These are phyloP conservation scores for Argyra leucocephala DNA, from an alignment of 2,888 invertebrate species.

Conservation along the genomic window DNA sequence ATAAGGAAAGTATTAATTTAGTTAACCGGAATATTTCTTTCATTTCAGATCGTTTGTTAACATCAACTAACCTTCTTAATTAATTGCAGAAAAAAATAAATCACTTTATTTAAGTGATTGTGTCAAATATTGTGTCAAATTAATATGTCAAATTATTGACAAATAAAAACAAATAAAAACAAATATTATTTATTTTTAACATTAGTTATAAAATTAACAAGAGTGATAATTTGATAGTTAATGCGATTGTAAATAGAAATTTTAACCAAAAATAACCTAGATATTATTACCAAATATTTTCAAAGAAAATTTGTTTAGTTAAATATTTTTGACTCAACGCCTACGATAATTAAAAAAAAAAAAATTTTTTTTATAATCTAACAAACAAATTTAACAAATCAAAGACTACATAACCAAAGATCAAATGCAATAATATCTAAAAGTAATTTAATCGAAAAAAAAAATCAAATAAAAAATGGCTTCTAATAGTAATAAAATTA, in stretches of 20 bases:
- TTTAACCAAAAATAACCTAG: too few relatives aligned
- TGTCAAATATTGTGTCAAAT: background rate
- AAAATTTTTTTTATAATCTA: too few relatives aligned
- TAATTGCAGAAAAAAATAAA: background rate
- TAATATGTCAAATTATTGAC: background rate
- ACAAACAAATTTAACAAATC: too few relatives aligned
- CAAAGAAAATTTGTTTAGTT: background rate
- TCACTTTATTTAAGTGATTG: background rate
- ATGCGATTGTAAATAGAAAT: background rate
- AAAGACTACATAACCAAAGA: background rate
- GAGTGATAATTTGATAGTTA: background rate
- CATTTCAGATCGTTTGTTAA: background rate
- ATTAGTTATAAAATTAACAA: background rate
- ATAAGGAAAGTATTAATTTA: background rate
- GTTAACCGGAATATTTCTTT: background rate
- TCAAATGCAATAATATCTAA: background rate
- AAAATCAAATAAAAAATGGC: background rate
- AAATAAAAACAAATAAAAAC: background rate
- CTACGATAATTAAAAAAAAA: background rate
- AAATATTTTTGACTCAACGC: too few relatives aligned
- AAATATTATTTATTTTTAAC: background rate
- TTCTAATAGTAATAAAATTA: background rate
- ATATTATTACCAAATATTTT: background rate
- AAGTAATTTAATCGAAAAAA: background rate
- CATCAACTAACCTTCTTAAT: background rate